Conservation (phyloP, 2,113 vertebrate genomes). For the Grantiella picta region DNA sequence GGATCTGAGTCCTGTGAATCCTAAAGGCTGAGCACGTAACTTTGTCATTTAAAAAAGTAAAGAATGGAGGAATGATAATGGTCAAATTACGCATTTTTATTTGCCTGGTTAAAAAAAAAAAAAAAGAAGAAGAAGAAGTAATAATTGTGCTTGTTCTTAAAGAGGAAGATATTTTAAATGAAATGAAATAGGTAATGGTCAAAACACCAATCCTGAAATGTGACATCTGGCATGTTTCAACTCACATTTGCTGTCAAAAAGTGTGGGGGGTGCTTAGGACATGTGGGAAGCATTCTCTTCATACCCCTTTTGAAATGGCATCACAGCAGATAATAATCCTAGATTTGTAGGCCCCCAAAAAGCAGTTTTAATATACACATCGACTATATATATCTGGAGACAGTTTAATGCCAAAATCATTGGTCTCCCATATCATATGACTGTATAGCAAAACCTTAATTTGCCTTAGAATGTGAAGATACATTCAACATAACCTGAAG, state of each 20-base stretch:
- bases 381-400: not conserved
- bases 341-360: not conserved
- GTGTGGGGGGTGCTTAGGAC: not conserved
- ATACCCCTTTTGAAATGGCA: not conserved
- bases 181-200: not conserved
- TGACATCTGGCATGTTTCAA: not conserved
- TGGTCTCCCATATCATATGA: not conserved
- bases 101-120: not conserved
- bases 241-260: not conserved
- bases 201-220: not conserved
- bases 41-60: not conserved
- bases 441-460: not conserved
- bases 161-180: not conserved
- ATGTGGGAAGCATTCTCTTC: not conserved
- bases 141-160: not conserved
- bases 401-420: not conserved
- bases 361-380: not conserved
- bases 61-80: not conserved
- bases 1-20: not conserved
- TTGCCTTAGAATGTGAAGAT: not conserved
- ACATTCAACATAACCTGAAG: not conserved
- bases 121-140: not conserved
- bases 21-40: not conserved
- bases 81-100: not conserved
- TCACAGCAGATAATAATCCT: not conserved